Evolutionary conservation across 2,113 vertebrate species (phyloP).

Genomic region (Thinocorus orbignyianus): DNA sequence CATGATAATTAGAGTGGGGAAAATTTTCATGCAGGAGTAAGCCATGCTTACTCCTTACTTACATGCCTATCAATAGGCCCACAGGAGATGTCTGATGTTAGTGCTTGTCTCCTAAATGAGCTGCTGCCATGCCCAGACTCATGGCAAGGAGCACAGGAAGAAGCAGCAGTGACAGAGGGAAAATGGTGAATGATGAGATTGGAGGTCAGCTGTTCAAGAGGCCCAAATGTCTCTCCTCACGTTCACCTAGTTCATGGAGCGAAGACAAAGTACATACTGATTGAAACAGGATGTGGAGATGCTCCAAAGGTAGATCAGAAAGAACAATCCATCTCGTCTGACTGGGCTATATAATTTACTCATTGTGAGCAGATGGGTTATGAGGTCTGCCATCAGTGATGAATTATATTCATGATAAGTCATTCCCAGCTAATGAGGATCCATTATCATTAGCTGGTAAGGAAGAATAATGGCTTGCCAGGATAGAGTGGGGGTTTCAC

Average conservation of each 20-base stretch:
- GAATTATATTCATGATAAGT: slow-evolving; percentile 69
- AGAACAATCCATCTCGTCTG: slow-evolving; percentile 55
- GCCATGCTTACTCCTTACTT: too few relatives aligned
- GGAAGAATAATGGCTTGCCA: slow-evolving; percentile 18
- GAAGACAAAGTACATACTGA: not conserved
- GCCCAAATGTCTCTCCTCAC: not conserved
- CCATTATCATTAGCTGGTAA: slow-evolving; percentile 60
- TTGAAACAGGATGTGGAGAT: slow-evolving; percentile 34
- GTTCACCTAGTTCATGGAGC: not conserved
- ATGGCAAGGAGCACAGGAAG: not conserved
- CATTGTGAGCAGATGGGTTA: slow-evolving; percentile 61
- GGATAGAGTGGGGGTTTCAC: not conserved
- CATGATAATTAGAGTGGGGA: not conserved
- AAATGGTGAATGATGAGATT: not conserved
- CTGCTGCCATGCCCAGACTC: not conserved
- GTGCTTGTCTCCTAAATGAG: not conserved
- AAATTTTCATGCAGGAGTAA: not conserved
- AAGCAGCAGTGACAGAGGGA: not conserved
- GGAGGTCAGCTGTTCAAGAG: not conserved
- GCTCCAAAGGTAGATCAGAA: slow-evolving; percentile 34
- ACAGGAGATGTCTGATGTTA: not conserved
- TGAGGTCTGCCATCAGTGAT: slow-evolving; percentile 65
- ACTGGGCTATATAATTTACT: slow-evolving; percentile 50
- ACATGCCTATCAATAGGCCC: not conserved
- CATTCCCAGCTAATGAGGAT: slow-evolving; percentile 69